These are phyloP conservation scores for Hydrochoerus hydrochaeris DNA, from an alignment of 2,113 vertebrate genomes.

Conservation along the genomic window DNA sequence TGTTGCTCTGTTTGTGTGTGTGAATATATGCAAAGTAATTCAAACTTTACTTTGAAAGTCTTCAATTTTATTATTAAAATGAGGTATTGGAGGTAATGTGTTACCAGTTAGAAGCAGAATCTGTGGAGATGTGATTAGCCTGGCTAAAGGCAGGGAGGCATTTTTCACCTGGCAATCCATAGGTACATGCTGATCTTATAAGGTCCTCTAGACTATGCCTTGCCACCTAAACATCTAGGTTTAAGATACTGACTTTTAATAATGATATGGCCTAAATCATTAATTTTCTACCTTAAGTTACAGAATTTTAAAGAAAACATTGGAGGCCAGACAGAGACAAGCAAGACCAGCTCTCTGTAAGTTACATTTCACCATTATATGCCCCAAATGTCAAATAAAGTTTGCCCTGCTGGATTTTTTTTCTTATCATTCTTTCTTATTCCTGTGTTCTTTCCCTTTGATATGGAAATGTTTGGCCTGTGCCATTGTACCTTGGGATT, in stretches of 20 bases:
- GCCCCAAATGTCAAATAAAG: neutral
- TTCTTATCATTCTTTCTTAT: neutral
- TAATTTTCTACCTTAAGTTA: neutral
- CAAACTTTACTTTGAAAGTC: conserved; percentile 69
- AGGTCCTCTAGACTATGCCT: neutral
- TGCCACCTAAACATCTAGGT: neutral
- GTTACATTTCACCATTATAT: neutral
- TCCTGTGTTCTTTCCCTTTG: neutral
- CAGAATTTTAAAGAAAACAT: neutral
- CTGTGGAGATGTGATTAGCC: conserved; percentile 38
- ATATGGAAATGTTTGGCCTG: neutral
- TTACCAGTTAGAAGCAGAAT: conserved; percentile 37
- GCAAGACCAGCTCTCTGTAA: neutral
- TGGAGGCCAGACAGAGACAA: neutral
- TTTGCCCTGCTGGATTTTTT: neutral
- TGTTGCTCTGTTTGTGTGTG: conserved; percentile 74
- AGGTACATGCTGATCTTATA: conserved; percentile 37
- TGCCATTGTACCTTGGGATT: neutral
- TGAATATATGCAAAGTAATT: conserved; percentile 79
- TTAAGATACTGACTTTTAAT: conserved; percentile 48
- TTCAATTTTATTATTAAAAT: conserved; percentile 76
- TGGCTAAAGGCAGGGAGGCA: neutral
- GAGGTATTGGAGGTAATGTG: conserved; percentile 56
- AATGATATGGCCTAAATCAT: neutral
- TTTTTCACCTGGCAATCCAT: neutral